These are phyloP conservation scores for Drosophila recens DNA, from an alignment of 2,888 invertebrate genomes.

Conservation along the genomic window DNA sequence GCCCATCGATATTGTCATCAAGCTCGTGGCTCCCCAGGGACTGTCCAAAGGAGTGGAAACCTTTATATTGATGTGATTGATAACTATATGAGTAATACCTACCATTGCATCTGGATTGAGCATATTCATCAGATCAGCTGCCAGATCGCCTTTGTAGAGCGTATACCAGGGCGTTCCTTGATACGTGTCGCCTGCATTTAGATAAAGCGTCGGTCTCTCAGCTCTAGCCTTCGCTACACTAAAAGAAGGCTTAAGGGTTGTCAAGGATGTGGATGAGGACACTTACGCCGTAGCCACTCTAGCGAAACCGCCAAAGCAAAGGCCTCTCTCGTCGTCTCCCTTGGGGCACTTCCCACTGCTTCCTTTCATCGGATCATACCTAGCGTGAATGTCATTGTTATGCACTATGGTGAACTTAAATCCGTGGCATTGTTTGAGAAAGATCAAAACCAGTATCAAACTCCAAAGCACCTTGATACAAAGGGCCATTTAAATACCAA, in stretches of 20 bases:
- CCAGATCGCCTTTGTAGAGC: constrained; percentile 92
- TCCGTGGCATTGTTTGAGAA: neutral
- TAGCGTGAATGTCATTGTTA: constrained; percentile 95
- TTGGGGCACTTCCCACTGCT: constrained; percentile 87
- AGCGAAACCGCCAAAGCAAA: constrained; percentile 94
- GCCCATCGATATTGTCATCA: constrained; percentile 12
- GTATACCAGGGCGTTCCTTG: constrained; percentile 94
- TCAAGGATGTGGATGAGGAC: neutral
- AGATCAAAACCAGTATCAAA: constrained; percentile 11
- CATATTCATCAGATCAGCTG: constrained; percentile 90
- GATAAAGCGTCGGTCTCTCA: constrained; percentile 86
- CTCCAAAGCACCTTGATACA: neutral
- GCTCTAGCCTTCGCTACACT: constrained; percentile 37
- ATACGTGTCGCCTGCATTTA: constrained; percentile 95
- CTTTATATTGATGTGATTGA: neutral
- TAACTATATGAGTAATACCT: constrained; percentile 81
- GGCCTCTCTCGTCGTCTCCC: constrained; percentile 86
- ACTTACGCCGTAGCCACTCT: constrained; percentile 86
- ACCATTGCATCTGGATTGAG: constrained; percentile 93
- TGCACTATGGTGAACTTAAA: constrained; percentile 87
- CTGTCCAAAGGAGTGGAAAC: neutral
- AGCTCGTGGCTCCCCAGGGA: constrained; percentile 18
- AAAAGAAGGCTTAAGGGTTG: neutral
- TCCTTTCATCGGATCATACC: constrained; percentile 90
- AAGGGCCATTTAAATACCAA: neutral